These are phyloP conservation scores for Struthio camelus DNA, from an alignment of 2,113 vertebrate genomes.

Conservation along the genomic window DNA sequence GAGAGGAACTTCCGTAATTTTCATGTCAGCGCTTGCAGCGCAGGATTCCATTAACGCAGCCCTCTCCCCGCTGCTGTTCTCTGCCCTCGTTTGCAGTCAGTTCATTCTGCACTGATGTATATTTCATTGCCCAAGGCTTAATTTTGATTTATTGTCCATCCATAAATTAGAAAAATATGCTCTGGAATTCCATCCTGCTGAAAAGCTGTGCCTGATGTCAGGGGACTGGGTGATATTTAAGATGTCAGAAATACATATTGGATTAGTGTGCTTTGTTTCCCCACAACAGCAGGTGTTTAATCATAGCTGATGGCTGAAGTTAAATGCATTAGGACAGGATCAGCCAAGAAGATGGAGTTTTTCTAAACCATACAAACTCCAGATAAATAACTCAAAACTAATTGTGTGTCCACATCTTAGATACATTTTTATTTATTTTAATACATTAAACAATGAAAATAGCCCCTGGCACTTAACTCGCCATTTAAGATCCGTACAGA, in stretches of 20 bases:
- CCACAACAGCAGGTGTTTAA: conserved; percentile 99
- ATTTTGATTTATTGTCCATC: conserved; percentile 99
- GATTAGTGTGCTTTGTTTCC: conserved; percentile 99
- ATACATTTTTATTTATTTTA: conserved; percentile 85
- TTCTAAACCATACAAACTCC: conserved; percentile 88
- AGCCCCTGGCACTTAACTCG: conserved; percentile 74
- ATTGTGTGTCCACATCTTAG: conserved; percentile 83
- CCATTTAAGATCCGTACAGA: conserved; percentile 70
- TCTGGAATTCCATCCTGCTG: conserved; percentile 97
- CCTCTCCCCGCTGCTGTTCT: conserved; percentile 81
- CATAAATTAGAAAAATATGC: conserved; percentile 99
- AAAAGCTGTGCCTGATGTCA: conserved; percentile 96
- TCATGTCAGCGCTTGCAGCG: conserved; percentile 70
- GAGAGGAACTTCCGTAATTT: conserved; percentile 75
- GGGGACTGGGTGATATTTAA: conserved; percentile 99
- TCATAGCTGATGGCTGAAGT: conserved; percentile 98
- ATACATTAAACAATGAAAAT: conserved; percentile 82
- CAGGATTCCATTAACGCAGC: conserved; percentile 81
- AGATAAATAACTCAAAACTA: conserved; percentile 87
- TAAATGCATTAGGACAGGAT: conserved; percentile 99
- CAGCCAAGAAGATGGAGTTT: conserved; percentile 90
- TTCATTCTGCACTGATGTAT: conserved; percentile 94
- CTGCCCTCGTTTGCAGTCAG: conserved; percentile 91
- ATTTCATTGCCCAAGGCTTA: conserved; percentile 99
- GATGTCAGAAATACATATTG: conserved; percentile 99